Conservation (phyloP, 2,113 vertebrate species). For the Rutilus rutilus region DNA sequence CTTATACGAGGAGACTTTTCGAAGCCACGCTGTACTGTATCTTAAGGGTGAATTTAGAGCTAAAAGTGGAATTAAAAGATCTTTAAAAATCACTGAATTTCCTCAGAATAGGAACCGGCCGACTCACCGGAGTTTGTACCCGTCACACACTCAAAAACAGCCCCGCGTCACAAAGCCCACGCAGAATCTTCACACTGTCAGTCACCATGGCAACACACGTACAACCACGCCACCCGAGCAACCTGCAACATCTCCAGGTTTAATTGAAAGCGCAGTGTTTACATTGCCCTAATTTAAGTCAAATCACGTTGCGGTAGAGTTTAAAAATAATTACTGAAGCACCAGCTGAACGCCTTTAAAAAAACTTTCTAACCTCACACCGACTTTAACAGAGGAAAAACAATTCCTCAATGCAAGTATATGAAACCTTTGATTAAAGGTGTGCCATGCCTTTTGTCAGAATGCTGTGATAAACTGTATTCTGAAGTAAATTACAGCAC, state of each 20-base stretch:
- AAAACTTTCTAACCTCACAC: conserved; percentile 16
- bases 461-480: not conserved
- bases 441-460: not conserved
- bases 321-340: conserved; percentile 48
- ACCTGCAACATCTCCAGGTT: conserved; percentile 33
- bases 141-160: conserved; percentile 2
- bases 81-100: not conserved
- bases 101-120: not conserved
- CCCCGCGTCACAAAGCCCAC: conserved; percentile 5
- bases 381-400: conserved; percentile 8
- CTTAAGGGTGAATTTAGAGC: too few species aligned
- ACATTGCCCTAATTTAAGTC: conserved; percentile 34
- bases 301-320: conserved; percentile 24
- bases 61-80: too few species aligned
- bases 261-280: conserved; percentile 49
- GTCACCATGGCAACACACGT: conserved; percentile 45
- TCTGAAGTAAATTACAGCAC: not conserved
- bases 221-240: conserved; percentile 12
- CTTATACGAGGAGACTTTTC: too few species aligned
- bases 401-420: too few species aligned
- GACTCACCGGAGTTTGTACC: not conserved
- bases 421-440: not conserved
- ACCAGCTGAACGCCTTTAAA: conserved; percentile 17
- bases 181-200: conserved; percentile 15
- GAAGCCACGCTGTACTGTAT: too few species aligned